Evolutionary conservation across 2,797 vertebrate species (phyloP).

Genomic region (Bovichtus variegatus): DNA sequence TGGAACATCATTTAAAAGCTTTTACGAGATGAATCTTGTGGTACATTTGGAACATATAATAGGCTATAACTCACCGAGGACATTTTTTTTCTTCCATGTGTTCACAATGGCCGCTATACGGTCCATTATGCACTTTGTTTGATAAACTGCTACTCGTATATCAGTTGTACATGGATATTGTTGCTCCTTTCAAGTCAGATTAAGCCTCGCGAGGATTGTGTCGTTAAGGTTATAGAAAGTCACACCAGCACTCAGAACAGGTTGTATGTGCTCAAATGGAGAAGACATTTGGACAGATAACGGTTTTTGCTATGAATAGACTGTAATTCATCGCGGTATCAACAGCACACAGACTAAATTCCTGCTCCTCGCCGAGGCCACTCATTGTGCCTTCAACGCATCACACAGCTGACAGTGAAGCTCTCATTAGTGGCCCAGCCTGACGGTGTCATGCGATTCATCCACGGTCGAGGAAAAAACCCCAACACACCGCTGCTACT

Average conservation of each 20-base stretch:
- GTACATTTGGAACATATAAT: not conserved
- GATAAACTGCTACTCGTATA: not conserved
- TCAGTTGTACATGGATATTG: not conserved
- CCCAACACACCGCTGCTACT: not conserved
- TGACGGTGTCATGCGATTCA: not conserved
- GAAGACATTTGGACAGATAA: not conserved
- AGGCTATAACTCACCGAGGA: not conserved
- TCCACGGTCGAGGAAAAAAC: not conserved
- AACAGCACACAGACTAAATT: not conserved
- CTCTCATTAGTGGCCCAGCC: slow-evolving; percentile 35
- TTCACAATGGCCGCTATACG: not conserved
- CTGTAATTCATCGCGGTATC: too few relatives aligned
- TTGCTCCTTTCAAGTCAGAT: not conserved
- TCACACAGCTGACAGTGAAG: slow-evolving; percentile 35
- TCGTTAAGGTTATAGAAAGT: not conserved
- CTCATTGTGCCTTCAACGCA: slow-evolving; percentile 1
- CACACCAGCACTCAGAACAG: not conserved
- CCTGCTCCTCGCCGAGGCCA: not conserved
- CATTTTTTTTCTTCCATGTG: not conserved
- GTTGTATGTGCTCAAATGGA: too few relatives aligned
- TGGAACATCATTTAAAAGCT: not conserved
- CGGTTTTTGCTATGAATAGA: not conserved
- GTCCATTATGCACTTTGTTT: not conserved
- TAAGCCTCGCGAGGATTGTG: not conserved
- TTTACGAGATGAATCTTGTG: not conserved